Evolutionary conservation across 1,140 invertebrate species (phyloP), one percentile per base, ranked within the genome.

Genomic region (Atta cephalotes): DNA sequence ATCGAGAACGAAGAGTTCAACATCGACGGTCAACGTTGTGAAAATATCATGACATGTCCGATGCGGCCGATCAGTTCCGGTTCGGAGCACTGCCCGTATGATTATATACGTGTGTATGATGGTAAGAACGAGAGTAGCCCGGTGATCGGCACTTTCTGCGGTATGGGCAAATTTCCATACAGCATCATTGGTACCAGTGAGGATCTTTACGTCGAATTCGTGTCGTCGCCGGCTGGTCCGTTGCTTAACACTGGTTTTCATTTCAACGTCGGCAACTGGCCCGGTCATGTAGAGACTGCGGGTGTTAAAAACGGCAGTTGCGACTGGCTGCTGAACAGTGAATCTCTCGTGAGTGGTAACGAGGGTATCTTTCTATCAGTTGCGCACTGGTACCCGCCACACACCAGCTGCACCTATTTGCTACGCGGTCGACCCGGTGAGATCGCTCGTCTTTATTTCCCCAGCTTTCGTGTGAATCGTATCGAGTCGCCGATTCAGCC

Each of bases 1-100:
- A 98, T 98, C 89, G 98, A 98, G 93, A 98, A 98, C 92, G 98
- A 98, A 93, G 98, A 98, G 93, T 98, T 99, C 95, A 98, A 98
- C 91, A 98, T 99, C 80, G 98, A 99, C 91, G 98, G 98, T 0
- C 98, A 98, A 92, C 96, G 98, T 72, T 99, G 98, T 93, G 98
- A 99, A 93, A 98, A 98, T 93, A 98, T 98, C 86, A 98, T 99
- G 97, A 98, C 98, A 3, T 99, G 98, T 92, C 98, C 98, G 16
- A 98, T 99, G 97, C 96, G 98, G 86, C 98, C 98, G 0, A 98
- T 98, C 63, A 98, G 97, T 53, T 98, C 98, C 86, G 97, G 97
- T 58, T 96, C 97, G 62, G 97, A 98, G 89, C 97, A 98, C 91
- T 99, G 98, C 93, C 98, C 98, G 0, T 98, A 97, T 94, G 98